Conservation (phyloP, 2,888 invertebrate species). For the Barypeithes pellucidus region DNA sequence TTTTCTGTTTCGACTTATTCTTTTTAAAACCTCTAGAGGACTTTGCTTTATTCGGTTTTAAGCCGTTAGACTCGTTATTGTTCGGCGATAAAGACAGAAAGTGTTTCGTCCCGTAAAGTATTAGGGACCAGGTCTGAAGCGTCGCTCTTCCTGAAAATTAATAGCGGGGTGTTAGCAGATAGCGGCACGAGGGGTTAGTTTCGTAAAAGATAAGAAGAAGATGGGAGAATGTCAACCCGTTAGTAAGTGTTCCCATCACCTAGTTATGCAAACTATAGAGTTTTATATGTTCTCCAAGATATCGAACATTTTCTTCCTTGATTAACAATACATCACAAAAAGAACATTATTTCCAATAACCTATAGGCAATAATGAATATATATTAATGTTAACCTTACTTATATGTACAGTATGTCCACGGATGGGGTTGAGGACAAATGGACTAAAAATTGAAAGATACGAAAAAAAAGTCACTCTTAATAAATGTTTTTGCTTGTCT, state of each 20-base stretch:
- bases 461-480: no score
- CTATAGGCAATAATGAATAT: no score
- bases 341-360: no score
- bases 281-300: background rate
- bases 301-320: no score
- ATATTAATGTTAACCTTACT: no score
- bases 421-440: no score
- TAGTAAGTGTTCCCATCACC: slow-evolving; percentile 3
- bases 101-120: slow-evolving; percentile 90
- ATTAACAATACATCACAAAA: no score
- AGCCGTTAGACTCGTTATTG: slow-evolving; percentile 61
- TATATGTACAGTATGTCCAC: no score
- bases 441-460: no score
- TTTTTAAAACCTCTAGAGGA: slow-evolving; percentile 73
- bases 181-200: slow-evolving; percentile 20
- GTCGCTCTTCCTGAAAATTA: slow-evolving; percentile 84
- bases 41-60: slow-evolving; percentile 66
- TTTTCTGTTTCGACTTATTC: slow-evolving; percentile 67
- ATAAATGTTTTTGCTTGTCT: no score
- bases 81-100: slow-evolving; percentile 62
- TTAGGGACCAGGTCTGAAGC: slow-evolving; percentile 94
- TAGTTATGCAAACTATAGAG: background rate
- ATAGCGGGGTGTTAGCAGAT: slow-evolving; percentile 43
- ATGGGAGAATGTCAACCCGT: slow-evolving; percentile 27
- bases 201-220: slow-evolving; percentile 27